These are phyloP conservation scores for Thyatira batis DNA, from an alignment of 2,888 invertebrate genomes.

Conservation along the genomic window DNA sequence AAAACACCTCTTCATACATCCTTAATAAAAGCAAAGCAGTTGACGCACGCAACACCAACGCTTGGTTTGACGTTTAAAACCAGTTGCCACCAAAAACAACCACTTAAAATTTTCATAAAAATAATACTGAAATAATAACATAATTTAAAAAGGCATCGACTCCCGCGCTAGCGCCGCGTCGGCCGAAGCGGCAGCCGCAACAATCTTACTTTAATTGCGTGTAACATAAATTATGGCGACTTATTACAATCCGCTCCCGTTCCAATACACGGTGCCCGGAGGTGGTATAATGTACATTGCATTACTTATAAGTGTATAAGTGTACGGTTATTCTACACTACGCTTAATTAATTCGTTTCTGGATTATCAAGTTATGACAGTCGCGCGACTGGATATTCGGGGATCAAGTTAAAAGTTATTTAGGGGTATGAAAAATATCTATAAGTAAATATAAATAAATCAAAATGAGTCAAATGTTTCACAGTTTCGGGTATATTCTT, in stretches of 20 bases:
- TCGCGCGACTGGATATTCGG: not conserved
- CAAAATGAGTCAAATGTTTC: no score
- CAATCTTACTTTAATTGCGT: slow-evolving; percentile 81
- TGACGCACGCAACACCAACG: no score
- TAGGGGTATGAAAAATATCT: no score
- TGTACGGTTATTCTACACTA: slow-evolving; percentile 13
- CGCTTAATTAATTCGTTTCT: slow-evolving; percentile 2
- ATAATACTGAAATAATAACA: slow-evolving; percentile 14
- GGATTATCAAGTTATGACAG: not conserved
- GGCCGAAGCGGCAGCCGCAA: slow-evolving; percentile 50
- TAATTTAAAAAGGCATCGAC: slow-evolving; percentile 38
- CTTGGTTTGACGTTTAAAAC: no score
- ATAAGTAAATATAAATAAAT: no score
- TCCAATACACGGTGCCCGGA: slow-evolving; percentile 60
- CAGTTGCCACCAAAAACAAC: no score
- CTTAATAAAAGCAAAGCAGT: no score
- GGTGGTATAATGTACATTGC: slow-evolving; percentile 55
- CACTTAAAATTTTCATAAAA: not conserved
- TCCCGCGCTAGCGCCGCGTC: slow-evolving; percentile 34
- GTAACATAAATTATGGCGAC: slow-evolving; percentile 79
- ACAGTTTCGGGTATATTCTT: no score
- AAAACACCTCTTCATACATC: no score
- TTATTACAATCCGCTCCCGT: slow-evolving; percentile 79
- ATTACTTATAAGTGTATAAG: slow-evolving; percentile 9
- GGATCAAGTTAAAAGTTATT: no score